Evolutionary conservation across 2,797 vertebrate species (phyloP).

Genomic region (Typhlichthys eigenmanni): DNA sequence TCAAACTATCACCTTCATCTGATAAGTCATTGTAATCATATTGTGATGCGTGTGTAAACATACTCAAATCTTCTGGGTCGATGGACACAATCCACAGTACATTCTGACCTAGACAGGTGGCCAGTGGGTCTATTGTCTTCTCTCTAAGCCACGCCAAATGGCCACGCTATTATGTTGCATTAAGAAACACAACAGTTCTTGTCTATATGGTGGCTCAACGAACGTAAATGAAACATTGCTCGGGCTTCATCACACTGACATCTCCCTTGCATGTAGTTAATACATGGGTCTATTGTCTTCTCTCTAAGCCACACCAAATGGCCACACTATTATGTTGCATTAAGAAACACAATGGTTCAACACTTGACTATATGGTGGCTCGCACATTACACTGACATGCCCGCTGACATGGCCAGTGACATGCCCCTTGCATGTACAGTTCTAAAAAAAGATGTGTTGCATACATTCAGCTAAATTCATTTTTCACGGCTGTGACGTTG

Average conservation of each 20-base stretch:
- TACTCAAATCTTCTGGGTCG: neutral
- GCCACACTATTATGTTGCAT: neutral
- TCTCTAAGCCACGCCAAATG: slow-evolving; percentile 2
- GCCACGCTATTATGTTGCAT: neutral
- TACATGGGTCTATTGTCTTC: neutral
- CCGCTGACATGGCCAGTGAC: too few relatives aligned
- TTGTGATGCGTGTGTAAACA: neutral
- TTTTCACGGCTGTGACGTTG: too few relatives aligned
- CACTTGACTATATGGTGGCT: neutral
- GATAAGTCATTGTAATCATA: neutral
- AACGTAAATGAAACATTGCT: neutral
- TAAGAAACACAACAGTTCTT: slow-evolving; percentile 1
- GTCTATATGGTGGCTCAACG: neutral
- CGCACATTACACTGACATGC: neutral
- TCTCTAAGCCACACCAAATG: slow-evolving; percentile 1
- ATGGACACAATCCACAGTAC: neutral
- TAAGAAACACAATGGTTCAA: neutral
- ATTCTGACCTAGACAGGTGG: slow-evolving; percentile 10
- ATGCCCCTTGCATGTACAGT: too few relatives aligned
- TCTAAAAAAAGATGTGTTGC: too few relatives aligned
- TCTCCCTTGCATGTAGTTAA: too few relatives aligned
- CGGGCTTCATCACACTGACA: neutral
- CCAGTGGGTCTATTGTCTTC: neutral
- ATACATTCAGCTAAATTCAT: too few relatives aligned
- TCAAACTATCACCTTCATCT: neutral